phyloP scores from a whole-genome alignment of 2,113 vertebrate genomes.

The Rhea americana region DNA sequence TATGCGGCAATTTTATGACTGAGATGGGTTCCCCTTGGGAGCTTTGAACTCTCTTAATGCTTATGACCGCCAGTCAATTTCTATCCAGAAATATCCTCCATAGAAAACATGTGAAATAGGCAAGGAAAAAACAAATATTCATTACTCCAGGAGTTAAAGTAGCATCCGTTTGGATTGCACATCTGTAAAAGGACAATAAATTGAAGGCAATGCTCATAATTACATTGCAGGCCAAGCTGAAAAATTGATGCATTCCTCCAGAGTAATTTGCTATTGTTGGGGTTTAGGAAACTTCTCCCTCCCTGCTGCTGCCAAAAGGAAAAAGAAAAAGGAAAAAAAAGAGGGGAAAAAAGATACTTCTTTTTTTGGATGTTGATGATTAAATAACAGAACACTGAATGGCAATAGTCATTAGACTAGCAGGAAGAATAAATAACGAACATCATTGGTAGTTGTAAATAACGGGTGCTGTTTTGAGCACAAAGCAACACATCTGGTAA shows the following conservation, averaged over 20 bases:
- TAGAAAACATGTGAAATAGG: slow-evolving; percentile 43
- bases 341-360: not conserved
- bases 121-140: slow-evolving; percentile 57
- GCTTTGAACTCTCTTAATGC: slow-evolving; percentile 59
- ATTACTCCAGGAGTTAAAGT: slow-evolving; percentile 57
- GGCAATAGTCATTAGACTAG: slow-evolving; percentile 58
- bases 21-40: not conserved
- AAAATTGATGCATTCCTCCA: slow-evolving; percentile 29
- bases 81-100: slow-evolving; percentile 54
- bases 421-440: slow-evolving; percentile 57
- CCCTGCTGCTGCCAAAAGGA: not conserved
- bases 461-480: slow-evolving; percentile 39
- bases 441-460: slow-evolving; percentile 59
- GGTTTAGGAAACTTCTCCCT: slow-evolving; percentile 42
- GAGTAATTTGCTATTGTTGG: slow-evolving; percentile 36
- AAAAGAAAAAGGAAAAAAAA: not conserved
- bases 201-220: slow-evolving; percentile 37
- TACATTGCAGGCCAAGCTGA: slow-evolving; percentile 15
- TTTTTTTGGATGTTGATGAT: slow-evolving; percentile 56
- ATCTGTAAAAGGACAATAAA: slow-evolving; percentile 65
- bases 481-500: slow-evolving; percentile 68
- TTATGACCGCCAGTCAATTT: slow-evolving; percentile 61
- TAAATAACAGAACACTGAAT: slow-evolving; percentile 55
- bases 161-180: slow-evolving; percentile 35
- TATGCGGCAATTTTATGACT: slow-evolving; percentile 43